Evolutionary conservation across 2,797 vertebrate species (phyloP).

Genomic region (Poeciliopsis paucimaculata): DNA sequence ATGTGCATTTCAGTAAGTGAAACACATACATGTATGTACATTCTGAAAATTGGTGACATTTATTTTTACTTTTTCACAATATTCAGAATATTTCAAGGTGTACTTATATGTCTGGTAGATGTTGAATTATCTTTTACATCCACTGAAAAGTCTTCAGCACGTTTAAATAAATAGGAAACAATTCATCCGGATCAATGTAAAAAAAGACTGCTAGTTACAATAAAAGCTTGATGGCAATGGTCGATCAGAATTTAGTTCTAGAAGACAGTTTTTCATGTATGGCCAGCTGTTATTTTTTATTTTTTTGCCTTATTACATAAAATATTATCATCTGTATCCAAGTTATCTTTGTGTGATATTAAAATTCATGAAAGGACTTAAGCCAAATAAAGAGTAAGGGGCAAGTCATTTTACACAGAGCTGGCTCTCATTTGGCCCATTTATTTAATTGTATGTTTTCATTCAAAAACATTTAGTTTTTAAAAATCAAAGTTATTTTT

Average conservation of each 20-base stretch:
- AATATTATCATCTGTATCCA: neutral
- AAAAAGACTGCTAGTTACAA: neutral
- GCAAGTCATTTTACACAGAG: neutral
- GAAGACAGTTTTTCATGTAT: neutral
- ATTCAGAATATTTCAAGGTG: neutral
- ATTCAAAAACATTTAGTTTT: neutral
- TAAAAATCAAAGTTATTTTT: neutral
- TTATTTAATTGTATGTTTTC: neutral
- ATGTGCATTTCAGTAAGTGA: too few species aligned
- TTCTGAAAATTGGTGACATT: too few species aligned
- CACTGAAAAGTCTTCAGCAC: neutral
- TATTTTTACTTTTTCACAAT: neutral
- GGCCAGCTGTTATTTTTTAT: neutral
- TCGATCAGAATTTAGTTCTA: neutral
- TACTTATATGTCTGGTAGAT: neutral
- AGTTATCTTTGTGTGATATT: too few species aligned
- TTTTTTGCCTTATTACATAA: neutral
- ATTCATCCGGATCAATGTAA: neutral
- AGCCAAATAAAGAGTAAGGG: neutral
- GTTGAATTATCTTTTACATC: neutral
- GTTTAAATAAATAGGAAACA: neutral
- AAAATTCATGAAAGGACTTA: neutral
- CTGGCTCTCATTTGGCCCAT: neutral
- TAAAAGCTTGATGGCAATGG: neutral
- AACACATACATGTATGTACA: too few species aligned